Evolutionary conservation across 92 coral and sea anemone genomes (phyloP), one percentile per base, ranked within the genome.

Genomic region (Diadumene lineata): DNA sequence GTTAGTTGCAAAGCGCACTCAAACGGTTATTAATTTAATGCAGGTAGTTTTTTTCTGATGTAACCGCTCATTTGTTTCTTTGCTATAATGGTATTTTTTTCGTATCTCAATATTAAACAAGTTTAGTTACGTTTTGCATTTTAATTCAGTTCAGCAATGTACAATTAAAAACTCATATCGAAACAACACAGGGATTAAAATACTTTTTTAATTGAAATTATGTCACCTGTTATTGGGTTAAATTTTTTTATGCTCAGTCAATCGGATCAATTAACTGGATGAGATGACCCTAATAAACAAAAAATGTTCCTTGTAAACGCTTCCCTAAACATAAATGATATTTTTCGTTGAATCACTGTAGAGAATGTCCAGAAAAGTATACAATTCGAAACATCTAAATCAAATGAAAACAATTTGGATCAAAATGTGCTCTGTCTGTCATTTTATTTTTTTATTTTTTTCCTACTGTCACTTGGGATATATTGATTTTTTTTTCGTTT

Each of bases 191-290:
- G 48, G 48, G 48, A 38, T 4, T 4, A 38, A 38, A 4, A 38
- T 4, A 13, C 13, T 6, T 38, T 38, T 38, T 38, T 38, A 6
- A 38, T 38, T 38, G 7, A 38, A 38, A 38, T 38, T 38, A 51
- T 30, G 66, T 21, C 34, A 72, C 77, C 77, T 72, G 77, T 24
- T 72, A 0, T 31, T n/a, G 33, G 30, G 32, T 27, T 34, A 31
- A 23, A 53, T 33, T 21, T 31, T 24, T 31, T 34, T 21, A 32
- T 19, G 66, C 50, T 34, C 66, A 56, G 53, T 31, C 68, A 72
- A 56, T 72, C 77, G 77, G 44, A n/a, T 26, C 77, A 72, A 72
- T 72, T 72, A 56, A 72, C 55, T 22, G 50, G 63, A 72, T 70
- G 51, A 70, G 75, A 2, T 30, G 60, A 33, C 66, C 55, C 77